These are phyloP conservation scores for Sphaeramia orbicularis DNA, from an alignment of 2,797 vertebrate genomes.

Conservation along the genomic window DNA sequence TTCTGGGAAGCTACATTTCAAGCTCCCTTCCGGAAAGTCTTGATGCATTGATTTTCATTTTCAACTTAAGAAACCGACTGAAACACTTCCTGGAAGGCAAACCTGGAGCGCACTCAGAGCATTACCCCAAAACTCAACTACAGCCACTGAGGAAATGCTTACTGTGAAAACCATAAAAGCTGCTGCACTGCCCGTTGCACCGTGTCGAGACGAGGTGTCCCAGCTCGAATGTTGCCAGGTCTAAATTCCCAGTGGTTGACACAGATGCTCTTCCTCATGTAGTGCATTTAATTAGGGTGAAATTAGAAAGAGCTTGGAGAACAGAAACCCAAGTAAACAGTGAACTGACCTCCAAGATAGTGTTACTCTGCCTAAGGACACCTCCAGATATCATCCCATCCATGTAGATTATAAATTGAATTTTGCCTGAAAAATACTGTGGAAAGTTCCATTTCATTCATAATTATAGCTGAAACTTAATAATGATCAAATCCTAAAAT, in stretches of 20 bases:
- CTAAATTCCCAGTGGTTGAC: slow-evolving; percentile 62
- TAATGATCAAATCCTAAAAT: slow-evolving; percentile 12
- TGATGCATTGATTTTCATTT: slow-evolving; percentile 59
- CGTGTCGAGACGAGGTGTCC: slow-evolving; percentile 50
- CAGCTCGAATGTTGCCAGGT: slow-evolving; percentile 46
- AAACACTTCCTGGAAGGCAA: slow-evolving; percentile 52
- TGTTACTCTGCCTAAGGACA: slow-evolving; percentile 4
- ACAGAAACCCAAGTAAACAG: slow-evolving; percentile 42
- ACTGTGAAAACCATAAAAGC: slow-evolving; percentile 56
- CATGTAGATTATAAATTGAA: background rate
- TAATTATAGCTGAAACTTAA: slow-evolving; percentile 14
- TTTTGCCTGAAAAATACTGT: background rate
- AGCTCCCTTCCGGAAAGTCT: slow-evolving; percentile 57
- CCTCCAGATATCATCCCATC: background rate
- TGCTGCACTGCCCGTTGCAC: slow-evolving; percentile 43
- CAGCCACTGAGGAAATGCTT: slow-evolving; percentile 41
- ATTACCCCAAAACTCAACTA: slow-evolving; percentile 27
- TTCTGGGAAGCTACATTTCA: slow-evolving; percentile 62
- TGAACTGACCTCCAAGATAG: slow-evolving; percentile 10
- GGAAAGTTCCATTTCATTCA: background rate
- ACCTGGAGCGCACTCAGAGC: slow-evolving; percentile 40
- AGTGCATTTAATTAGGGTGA: slow-evolving; percentile 63
- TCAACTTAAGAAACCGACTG: slow-evolving; percentile 46
- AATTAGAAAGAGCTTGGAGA: slow-evolving; percentile 50
- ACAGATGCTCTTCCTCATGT: slow-evolving; percentile 63